Evolutionary conservation across 2,888 invertebrate genomes (phyloP).

Genomic region (Rhingia rostrata): DNA sequence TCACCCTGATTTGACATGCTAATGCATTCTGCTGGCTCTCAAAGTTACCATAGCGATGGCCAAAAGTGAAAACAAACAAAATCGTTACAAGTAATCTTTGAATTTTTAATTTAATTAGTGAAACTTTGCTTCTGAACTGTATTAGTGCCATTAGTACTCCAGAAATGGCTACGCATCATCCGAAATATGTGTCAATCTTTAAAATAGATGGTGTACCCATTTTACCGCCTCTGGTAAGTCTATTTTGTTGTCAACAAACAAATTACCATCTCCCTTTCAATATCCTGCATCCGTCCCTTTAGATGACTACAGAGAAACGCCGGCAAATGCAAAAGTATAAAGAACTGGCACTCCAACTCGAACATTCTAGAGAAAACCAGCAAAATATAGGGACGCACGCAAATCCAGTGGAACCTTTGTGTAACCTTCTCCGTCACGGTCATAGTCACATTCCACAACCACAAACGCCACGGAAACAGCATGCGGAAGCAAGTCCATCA

Average conservation of each 20-base stretch:
- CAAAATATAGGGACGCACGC: conserved; percentile 8
- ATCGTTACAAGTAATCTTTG: conserved; percentile 70
- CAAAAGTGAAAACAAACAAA: conserved; percentile 67
- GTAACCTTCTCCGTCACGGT: conserved; percentile 65
- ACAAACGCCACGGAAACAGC: conserved; percentile 42
- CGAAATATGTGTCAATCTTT: conserved; percentile 78
- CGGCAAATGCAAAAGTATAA: conserved; percentile 78
- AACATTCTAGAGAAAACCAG: conserved; percentile 65
- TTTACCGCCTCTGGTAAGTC: conserved; percentile 81
- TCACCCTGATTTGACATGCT: conserved; percentile 31
- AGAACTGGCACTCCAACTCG: conserved; percentile 77
- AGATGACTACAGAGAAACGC: conserved; percentile 81
- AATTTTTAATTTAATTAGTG: conserved; percentile 73
- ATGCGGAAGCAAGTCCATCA: conserved; percentile 14
- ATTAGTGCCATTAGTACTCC: conserved; percentile 1
- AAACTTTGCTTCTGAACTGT: conserved; percentile 16
- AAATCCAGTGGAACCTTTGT: conserved; percentile 20
- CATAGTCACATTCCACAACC: conserved; percentile 71
- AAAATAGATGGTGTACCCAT: conserved; percentile 81
- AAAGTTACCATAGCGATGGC: conserved; percentile 67
- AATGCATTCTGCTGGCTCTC: conserved; percentile 17
- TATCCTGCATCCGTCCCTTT: conserved; percentile 15
- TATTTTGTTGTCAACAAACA: conserved; percentile 44
- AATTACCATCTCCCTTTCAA: background rate
- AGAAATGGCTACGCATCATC: conserved; percentile 64